These are phyloP conservation scores for Camptogramma bilineatum DNA, from an alignment of 2,888 invertebrate species.

Conservation along the genomic window DNA sequence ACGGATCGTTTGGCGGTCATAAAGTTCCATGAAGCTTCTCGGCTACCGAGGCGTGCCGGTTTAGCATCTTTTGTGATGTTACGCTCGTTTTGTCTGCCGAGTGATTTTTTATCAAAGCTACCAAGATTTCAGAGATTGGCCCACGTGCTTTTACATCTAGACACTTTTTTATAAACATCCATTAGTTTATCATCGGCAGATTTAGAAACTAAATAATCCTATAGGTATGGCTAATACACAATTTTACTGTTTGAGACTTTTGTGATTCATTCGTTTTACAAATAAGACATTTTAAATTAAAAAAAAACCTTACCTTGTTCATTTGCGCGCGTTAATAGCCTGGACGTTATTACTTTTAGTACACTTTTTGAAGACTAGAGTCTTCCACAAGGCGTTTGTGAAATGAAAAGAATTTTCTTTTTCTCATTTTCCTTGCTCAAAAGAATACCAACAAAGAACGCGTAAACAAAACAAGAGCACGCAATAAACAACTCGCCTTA, in stretches of 20 bases:
- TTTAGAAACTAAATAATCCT: too few relatives aligned
- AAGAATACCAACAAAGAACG: not conserved
- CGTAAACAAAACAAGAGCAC: not conserved
- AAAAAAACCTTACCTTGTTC: too few relatives aligned
- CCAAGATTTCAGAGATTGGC: slow-evolving; percentile 30
- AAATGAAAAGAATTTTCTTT: not conserved
- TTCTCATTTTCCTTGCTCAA: not conserved
- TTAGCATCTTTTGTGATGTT: slow-evolving; percentile 56
- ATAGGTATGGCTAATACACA: too few relatives aligned
- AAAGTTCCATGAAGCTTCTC: slow-evolving; percentile 64
- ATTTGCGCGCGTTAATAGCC: too few relatives aligned
- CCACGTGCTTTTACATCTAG: not conserved
- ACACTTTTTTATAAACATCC: not conserved
- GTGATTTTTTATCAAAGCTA: slow-evolving; percentile 53
- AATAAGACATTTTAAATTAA: too few relatives aligned
- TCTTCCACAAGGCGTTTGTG: too few relatives aligned
- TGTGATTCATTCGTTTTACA: too few relatives aligned
- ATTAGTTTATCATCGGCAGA: not conserved
- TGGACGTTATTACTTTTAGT: not conserved
- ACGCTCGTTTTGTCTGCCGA: slow-evolving; percentile 49
- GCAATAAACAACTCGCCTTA: slow-evolving; percentile 43
- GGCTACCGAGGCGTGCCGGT: slow-evolving; percentile 62
- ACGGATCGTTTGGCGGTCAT: slow-evolving; percentile 72
- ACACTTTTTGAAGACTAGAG: not conserved
- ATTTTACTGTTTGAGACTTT: too few relatives aligned